Percentiles rank a stretch among this genome's conserved stretches.
Conservation (phyloP, 2,113 vertebrate species). For the Gnathonemus longibarbis region DNA sequence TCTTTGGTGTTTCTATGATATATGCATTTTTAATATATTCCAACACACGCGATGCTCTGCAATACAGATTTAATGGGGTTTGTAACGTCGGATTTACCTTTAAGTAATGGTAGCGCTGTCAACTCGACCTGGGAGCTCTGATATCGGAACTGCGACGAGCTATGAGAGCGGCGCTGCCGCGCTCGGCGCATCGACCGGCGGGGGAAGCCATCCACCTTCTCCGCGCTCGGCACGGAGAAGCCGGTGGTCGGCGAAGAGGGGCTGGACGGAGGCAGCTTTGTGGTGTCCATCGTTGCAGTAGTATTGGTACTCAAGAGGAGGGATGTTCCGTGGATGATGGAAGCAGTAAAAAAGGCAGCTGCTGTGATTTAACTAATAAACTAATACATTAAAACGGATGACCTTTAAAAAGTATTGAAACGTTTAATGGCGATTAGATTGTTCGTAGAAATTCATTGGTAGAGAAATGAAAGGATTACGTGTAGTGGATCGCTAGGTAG, state of each 20-base stretch:
- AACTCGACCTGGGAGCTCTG: constrained; percentile 91
- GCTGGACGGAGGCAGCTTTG: constrained; percentile 80
- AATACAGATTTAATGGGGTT: background rate
- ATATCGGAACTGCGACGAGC: constrained; percentile 88
- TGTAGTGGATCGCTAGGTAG: constrained; percentile 7
- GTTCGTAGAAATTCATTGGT: background rate
- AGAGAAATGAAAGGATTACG: background rate
- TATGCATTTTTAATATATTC: background rate
- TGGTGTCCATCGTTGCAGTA: constrained; percentile 56
- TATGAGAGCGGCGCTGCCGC: constrained; percentile 80
- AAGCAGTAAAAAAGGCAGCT: constrained; percentile 18
- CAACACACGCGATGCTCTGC: background rate
- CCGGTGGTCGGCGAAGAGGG: constrained; percentile 83
- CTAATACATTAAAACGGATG: constrained; percentile 31
- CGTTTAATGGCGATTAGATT: background rate
- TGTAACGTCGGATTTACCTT: constrained; percentile 63
- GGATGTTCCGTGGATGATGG: constrained; percentile 23
- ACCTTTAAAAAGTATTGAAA: background rate
- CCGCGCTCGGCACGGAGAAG: constrained; percentile 80
- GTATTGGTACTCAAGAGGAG: constrained; percentile 14
- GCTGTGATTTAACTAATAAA: constrained; percentile 17
- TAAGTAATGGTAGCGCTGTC: constrained; percentile 78
- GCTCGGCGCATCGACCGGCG: constrained; percentile 80
- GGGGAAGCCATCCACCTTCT: constrained; percentile 88
- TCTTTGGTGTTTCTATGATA: background rate